Evolutionary conservation across 2,797 vertebrate species (phyloP), one percentile per base, ranked within the genome.

Genomic region (Smutsia temminckii): DNA sequence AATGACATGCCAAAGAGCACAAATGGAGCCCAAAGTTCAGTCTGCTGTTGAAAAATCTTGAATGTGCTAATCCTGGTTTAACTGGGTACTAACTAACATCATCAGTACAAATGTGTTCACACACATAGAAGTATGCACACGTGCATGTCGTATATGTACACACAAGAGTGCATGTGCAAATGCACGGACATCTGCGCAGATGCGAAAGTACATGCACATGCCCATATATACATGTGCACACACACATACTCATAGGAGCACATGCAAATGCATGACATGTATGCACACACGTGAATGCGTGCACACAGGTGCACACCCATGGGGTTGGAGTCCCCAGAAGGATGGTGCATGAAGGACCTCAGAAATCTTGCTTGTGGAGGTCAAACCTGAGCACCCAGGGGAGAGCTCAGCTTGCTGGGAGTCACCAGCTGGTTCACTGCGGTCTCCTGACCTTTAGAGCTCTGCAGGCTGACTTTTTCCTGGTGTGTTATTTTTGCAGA

Each of bases 401-500:
- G 8, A 1, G 37, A 55, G 29, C 32, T 3, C 3, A 10, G 1
- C 5, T 9, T 12, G 40, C 59, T 16, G 46, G 14, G 29, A 13
- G 32, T 11, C 14, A 27, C 40, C 16, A 8, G 14, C 61, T 42
- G 7, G 2, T 12, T 9, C 14, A 9, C 27, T 5, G 23, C 8
- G 2, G 23, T 17, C 63, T 72, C 27, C 46, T 14, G 37, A 63
- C 27, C 25, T 40, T 49, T 37, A 37, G 71, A n/a, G 32, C 20
- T 0, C 27, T 1, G 8, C 1, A 21, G 34, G 23, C 7, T 37
- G 55, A 57, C 61, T 53, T n/a, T 55, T 55, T 14, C 17, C 2
- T 0, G 2, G 8, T 0, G 0, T 0, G 13, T 4, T 40, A 1
- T 37, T 46, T 83, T 37, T 34, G 42, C 29, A n/a, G 34, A 11